Conservation (phyloP, 2,113 vertebrate genomes). For the Chamaetylas fuelleborni region DNA sequence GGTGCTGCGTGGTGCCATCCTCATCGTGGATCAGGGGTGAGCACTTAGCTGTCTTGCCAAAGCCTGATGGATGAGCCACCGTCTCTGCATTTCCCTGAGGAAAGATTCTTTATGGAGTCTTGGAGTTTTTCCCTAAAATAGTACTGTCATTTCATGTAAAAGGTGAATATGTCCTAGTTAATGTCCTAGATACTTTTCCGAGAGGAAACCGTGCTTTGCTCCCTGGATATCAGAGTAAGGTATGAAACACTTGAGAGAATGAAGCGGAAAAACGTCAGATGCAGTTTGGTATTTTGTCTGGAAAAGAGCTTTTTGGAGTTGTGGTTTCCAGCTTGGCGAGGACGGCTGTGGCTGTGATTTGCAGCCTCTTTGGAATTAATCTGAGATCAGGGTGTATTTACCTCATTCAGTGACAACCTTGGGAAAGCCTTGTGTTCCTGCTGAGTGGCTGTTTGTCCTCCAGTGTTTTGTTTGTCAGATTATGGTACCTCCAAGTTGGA, state of each 20-base stretch:
- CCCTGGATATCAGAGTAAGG: neutral
- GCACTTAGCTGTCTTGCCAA: neutral
- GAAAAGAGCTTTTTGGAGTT: neutral
- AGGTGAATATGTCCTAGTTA: constrained; percentile 37
- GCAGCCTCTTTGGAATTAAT: neutral
- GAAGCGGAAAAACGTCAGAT: neutral
- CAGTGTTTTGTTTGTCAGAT: neutral
- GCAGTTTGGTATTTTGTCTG: neutral
- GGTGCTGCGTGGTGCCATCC: neutral
- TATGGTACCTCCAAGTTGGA: neutral
- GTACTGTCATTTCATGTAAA: neutral
- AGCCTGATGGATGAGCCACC: neutral
- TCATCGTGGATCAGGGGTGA: fast-evolving
- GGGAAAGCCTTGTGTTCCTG: neutral
- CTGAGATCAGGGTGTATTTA: neutral
- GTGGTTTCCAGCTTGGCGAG: neutral
- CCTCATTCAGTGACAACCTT: neutral
- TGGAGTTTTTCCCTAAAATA: constrained; percentile 15
- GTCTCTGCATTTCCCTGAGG: neutral
- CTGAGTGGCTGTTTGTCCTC: neutral
- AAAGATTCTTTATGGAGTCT: neutral
- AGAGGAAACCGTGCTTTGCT: neutral
- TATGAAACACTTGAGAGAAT: neutral
- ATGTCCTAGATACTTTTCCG: constrained; percentile 30
- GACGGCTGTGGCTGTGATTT: fast-evolving